Base-by-base conservation (phyloP, 2,113 vertebrate genomes). In the Chamaetylas fuelleborni region DNA sequence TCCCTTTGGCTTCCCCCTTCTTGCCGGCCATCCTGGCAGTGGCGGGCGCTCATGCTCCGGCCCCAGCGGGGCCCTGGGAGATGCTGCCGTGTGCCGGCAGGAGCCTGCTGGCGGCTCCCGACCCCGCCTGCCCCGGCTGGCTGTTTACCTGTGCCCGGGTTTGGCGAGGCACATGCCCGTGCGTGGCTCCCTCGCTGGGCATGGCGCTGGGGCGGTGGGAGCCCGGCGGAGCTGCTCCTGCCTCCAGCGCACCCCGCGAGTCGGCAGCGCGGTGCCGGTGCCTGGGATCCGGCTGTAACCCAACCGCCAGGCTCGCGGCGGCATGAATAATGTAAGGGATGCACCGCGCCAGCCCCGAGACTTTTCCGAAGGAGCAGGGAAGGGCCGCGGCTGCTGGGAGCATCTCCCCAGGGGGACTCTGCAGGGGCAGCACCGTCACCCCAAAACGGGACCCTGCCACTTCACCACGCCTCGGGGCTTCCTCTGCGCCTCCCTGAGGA, bases 241-340 rank as follows among this genome's bases (percentile, higher is more conserved):
- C 77, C 81, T 94, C 92, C 93, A 29, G 33, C 82, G 58, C 67
- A 28, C 56, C 62, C 84, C 5, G 12, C 9, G 71, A 92, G 86
- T 57, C 42, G 96, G 96, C 97, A 90, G 98, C 95, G 92, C 97
- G 96, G 97, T 95, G 96, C 96, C 96, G 48, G 82, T 53, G 70
- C 70, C 96, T 95, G 96, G 86, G 96, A 96, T 98, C 96, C 88
- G 95, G 80, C 97, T 97, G 99, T 99, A 99, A 99, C 97, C 93
- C 93, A 98, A 99, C 98, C 98, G 95, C 95, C 91, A 28, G 97
- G 97, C 97, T 98, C 67, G 69, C 90, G 92, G 96, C 58, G 60
- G 60, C 97, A 98, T 99, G 91, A 99, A 99, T 99, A 98, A 99
- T 99, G 98, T 96, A 99, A 79, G 93, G 98, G 95, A 98, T 97